A percentile compares a stretch with the other conserved stretches of the same genome.
Conservation (phyloP, 2,888 invertebrate genomes). For the Ephialtes manifestator region DNA sequence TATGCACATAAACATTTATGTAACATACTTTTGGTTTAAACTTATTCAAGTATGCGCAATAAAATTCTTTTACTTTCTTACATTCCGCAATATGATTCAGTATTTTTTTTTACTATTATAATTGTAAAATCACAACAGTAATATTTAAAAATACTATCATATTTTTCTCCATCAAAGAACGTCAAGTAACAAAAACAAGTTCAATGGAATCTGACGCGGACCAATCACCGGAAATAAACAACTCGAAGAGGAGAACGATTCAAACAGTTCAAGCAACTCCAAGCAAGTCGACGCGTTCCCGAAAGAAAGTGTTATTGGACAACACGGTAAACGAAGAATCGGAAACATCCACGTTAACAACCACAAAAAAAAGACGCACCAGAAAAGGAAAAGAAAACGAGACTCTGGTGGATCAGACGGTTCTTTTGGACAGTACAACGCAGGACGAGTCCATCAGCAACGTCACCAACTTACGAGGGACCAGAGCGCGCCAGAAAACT, state of each 20-base stretch:
- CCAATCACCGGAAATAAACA: constrained; percentile 42
- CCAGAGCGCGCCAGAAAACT: constrained; percentile 50
- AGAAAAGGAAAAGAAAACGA: constrained; percentile 58
- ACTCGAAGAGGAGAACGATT: constrained; percentile 33
- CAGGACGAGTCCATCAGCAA: constrained; percentile 36
- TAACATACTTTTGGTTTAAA: no score
- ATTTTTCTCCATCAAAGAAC: constrained; percentile 29
- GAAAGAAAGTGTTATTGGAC: constrained; percentile 51
- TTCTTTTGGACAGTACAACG: constrained; percentile 35
- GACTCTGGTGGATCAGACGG: constrained; percentile 39
- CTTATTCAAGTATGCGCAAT: no score
- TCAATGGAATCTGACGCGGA: constrained; percentile 59
- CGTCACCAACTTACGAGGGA: constrained; percentile 37
- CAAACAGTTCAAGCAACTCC: constrained; percentile 9
- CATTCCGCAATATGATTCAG: no score
- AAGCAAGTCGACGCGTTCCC: constrained; percentile 45
- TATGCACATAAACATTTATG: no score
- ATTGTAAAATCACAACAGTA: no score
- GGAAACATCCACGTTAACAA: constrained; percentile 14
- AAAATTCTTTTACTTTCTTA: no score
- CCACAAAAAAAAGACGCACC: constrained; percentile 57
- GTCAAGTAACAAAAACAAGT: constrained; percentile 54
- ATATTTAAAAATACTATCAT: no score
- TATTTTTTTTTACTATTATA: no score
- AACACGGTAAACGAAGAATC: constrained; percentile 39